Percentiles rank a stretch among this genome's conserved stretches.
phyloP scores from a whole-genome alignment of 2,113 vertebrate genomes.

The Rattus norvegicus region GRCr8 NC_086021.1:150983001-150983500 shows the following conservation, averaged over 20 bases:
- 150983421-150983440: background rate
- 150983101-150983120: background rate
- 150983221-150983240: background rate
- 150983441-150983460: background rate
- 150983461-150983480: rapidly evolving
- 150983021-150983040: background rate
- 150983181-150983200: background rate
- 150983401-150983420: background rate
- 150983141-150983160: background rate
- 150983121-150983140: background rate
- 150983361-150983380: background rate
- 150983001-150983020: background rate
- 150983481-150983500: background rate
- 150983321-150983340: background rate
- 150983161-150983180: background rate
- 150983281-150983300: background rate
- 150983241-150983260: background rate
- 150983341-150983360: background rate
- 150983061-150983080: background rate
- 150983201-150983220: background rate
- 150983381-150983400: background rate
- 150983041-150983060: background rate
- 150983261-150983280: background rate
- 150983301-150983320: background rate
- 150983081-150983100: background rate